A percentile compares a stretch with the other conserved stretches of the same genome.
phyloP scores from a whole-genome alignment of 2,113 vertebrate genomes.

The Columba janthina region DNA sequence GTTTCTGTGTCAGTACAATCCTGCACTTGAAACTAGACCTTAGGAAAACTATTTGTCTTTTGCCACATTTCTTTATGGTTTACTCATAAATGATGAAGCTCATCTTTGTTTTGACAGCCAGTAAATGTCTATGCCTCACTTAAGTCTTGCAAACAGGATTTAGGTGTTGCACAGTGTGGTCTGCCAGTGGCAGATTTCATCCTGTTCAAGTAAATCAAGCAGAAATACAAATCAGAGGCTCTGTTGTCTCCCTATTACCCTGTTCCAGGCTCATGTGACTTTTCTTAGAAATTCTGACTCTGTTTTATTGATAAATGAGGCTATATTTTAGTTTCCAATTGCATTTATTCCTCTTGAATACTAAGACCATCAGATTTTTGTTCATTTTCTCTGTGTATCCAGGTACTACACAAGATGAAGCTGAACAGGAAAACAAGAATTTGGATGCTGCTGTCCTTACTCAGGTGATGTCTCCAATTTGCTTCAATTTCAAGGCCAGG shows the following conservation, averaged over 20 bases:
- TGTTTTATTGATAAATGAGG: not conserved
- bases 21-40: not conserved
- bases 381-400: not conserved
- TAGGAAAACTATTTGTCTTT: not conserved
- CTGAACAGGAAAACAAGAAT: not conserved
- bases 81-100: not conserved
- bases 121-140: conserved; percentile 23
- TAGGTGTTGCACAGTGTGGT: not conserved
- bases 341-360: not conserved
- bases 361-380: not conserved
- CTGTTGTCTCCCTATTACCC: not conserved
- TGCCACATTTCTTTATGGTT: not conserved
- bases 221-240: not conserved
- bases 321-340: not conserved
- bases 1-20: not conserved
- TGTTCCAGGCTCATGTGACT: not conserved
- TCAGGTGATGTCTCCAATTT: not conserved
- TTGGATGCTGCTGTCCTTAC: not conserved
- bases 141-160: not conserved
- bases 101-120: not conserved
- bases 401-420: not conserved
- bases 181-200: not conserved
- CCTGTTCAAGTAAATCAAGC: not conserved
- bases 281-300: not conserved
- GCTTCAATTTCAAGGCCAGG: not conserved